Evolutionary conservation across 1,140 invertebrate species (phyloP), one percentile per base, ranked within the genome.

Genomic region (Ceratitis capitata): DNA sequence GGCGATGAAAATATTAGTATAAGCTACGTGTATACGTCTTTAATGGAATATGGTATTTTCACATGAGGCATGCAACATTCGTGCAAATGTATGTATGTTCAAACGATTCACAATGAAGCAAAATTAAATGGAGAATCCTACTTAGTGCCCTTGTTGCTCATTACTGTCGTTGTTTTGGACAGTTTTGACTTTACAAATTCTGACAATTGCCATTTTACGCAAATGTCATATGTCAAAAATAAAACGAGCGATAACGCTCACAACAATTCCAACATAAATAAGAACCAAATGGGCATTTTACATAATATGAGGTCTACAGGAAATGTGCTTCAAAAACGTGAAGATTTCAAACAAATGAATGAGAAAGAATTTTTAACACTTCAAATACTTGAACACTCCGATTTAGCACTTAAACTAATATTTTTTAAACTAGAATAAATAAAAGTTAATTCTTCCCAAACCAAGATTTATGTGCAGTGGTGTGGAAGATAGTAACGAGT

Each of bases 211-310:
- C n/a, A 78, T 78, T 78, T n/a, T 45, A 39, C n/a, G 19, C 23
- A 78, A 23, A 78, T 78, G 69, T 78, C 42, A 78, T 23, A 26
- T 78, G 42, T 78, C 42, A 47, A 78, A 78, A 78, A 78, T 78
- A 47, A 78, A 78, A 47, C 3, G 69, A 23, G 45, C 6, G 39
- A 45, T 42, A 78, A 45, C 7, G 5, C 39, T 45, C 39, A 78
- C 39, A 47, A 35, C 32, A 32, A 4, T 6, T 61, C 9, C 32
- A 69, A 39, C n/a, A n/a, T 69, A 69, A 39, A 39, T 39, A 35
- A 35, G 3, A 69, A 69, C 61, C 61, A 39, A 69, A 16, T 19
- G 26, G 3, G 16, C 16, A 64, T 64, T 64, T 39, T 64, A 64
- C 61, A 29, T 4, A 19, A 9, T 53, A 16, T 53, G 51, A 49